Evolutionary conservation across 2,888 invertebrate genomes (phyloP).

Genomic region (Eudasyphora cyanicolor): DNA sequence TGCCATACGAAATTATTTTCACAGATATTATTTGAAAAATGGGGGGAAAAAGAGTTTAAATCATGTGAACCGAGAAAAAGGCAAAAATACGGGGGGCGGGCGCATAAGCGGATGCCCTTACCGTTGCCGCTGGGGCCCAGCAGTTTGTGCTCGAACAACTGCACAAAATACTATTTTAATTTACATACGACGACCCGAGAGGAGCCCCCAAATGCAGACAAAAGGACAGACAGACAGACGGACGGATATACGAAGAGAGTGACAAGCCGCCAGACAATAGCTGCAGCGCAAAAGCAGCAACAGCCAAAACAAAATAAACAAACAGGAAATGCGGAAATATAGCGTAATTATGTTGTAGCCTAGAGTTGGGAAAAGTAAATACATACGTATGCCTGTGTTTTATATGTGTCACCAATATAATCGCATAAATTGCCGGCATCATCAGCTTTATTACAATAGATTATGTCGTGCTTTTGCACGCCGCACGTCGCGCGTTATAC

Average conservation of each 20-base stretch:
- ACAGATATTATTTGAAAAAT: slow-evolving; percentile 20
- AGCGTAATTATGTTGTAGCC: slow-evolving; percentile 38
- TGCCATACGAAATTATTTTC: slow-evolving; percentile 30
- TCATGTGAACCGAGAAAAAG: not conserved
- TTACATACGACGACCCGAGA: slow-evolving; percentile 16
- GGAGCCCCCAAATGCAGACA: slow-evolving; percentile 15
- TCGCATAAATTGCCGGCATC: slow-evolving; percentile 58
- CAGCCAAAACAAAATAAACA: slow-evolving; percentile 27
- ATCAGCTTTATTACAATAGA: slow-evolving; percentile 60
- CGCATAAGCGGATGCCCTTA: not conserved
- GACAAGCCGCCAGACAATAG: slow-evolving; percentile 5
- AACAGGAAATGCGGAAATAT: slow-evolving; percentile 64
- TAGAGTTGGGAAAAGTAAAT: slow-evolving; percentile 32
- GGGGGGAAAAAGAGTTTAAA: not conserved
- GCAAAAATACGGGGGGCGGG: not conserved
- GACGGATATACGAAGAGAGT: not conserved
- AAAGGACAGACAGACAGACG: slow-evolving; percentile 9
- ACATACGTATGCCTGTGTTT: slow-evolving; percentile 30
- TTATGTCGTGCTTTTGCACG: slow-evolving; percentile 27
- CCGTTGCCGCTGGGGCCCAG: not conserved
- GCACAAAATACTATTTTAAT: not conserved
- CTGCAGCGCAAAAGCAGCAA: slow-evolving; percentile 1
- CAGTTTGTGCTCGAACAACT: slow-evolving; percentile 14
- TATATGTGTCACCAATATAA: slow-evolving; percentile 50
- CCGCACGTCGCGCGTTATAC: too few species aligned